Percentiles rank a stretch among this genome's conserved stretches.
Conservation (phyloP, 2,113 vertebrate genomes). For the Willisornis vidua region DNA sequence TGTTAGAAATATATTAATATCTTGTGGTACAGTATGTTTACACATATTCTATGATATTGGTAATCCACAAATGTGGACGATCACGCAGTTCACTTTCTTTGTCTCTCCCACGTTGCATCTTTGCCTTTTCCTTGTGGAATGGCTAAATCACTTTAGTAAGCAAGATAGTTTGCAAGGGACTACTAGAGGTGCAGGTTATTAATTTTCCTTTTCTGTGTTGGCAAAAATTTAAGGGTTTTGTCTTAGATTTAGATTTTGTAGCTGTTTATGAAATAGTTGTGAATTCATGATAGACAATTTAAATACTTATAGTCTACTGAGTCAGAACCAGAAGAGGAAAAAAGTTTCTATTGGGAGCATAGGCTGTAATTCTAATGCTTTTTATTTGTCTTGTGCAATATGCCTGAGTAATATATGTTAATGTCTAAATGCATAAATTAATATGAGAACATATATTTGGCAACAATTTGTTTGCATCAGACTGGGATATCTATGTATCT, state of each 20-base stretch:
- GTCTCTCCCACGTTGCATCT: background rate
- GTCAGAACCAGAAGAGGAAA: background rate
- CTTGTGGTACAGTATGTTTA: background rate
- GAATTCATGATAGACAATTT: background rate
- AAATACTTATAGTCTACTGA: background rate
- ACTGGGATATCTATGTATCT: background rate
- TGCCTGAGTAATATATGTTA: background rate
- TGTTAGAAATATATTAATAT: background rate
- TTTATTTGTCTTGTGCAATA: background rate
- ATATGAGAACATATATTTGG: background rate
- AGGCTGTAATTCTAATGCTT: background rate
- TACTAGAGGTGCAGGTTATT: background rate
- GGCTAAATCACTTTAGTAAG: background rate
- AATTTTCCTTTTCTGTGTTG: background rate
- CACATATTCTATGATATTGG: fast-evolving
- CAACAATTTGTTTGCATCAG: background rate
- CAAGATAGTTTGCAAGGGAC: fast-evolving
- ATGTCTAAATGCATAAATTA: background rate
- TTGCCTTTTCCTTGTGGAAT: background rate
- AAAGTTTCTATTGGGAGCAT: background rate
- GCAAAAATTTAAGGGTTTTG: background rate
- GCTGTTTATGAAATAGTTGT: background rate
- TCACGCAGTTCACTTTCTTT: background rate
- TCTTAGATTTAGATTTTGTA: background rate
- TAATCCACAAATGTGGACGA: background rate